Evolutionary conservation across 2,888 invertebrate genomes (phyloP), one percentile per base, ranked within the genome.

Genomic region (Serrognathus titanus): DNA sequence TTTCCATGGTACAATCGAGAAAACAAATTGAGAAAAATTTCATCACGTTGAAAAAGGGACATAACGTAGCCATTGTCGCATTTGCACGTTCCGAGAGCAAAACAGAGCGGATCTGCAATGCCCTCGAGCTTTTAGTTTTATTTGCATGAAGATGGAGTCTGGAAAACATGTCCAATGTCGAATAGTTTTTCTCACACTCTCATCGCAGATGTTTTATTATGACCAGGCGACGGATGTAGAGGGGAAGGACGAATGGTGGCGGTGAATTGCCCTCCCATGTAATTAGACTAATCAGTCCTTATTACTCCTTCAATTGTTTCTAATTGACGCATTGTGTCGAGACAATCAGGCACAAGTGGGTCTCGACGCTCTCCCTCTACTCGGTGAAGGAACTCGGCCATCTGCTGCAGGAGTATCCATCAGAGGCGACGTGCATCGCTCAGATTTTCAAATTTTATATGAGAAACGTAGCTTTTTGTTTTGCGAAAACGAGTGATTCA

Each of bases 261-360:
- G 24, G 24, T 7, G 7, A 31, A 31, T 31, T 31, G 24, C 24
- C 24, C 47, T 48, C 47, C 49, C 12, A 16, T 43, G 38, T 48
- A 54, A 48, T 57, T 49, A 20, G 56, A 48, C 51, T 46, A 71
- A 71, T 71, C 66, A 69, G 66, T 67, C 69, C 24, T 67, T 65
- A 67, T 70, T 68, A 66, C 69, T 67, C 66, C 63, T 59, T 64
- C 66, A 67, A 70, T 70, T 69, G 69, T 66, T 59, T 61, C 64
- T 70, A 69, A 71, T 71, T 71, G 67, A 65, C 59, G 61, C 63
- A 70, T 70, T 69, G 69, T 70, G 66, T 58, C 57, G 62, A 63
- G 55, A 61, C 61, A 61, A 66, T 66, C 59, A 67, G 60, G 59
- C 56, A 54, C 61, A 64, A 65, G 61, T 62, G 67, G 60, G 63